Evolutionary conservation across 2,888 invertebrate species (phyloP), one percentile per base, ranked within the genome.

Genomic region (Melanchra persicariae): DNA sequence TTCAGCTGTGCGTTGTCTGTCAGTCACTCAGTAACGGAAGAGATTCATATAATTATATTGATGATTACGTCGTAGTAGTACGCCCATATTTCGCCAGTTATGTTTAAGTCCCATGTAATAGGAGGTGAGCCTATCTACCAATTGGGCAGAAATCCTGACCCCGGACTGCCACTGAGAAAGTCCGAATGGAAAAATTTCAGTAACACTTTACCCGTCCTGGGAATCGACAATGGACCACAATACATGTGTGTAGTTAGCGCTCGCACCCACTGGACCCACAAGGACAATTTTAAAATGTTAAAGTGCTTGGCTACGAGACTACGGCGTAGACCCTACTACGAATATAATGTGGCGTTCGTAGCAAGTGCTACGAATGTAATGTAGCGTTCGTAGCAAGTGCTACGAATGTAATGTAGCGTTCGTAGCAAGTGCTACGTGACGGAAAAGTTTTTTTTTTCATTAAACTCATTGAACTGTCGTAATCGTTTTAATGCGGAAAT

Each of bases 351-450:
- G 76, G 65, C 60, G 43, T 55, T 74, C 52, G 75, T 83, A 75
- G 64, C 62, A 47, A 63, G 9, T 58, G 43, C 43, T 65, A 59
- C 51, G 37, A 49, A 69, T 65, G 60, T 58, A 34, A 47, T 60
- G 61, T 81, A 70, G 65, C 60, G 47, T 55, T 74, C 52, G 75
- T 83, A 74, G 66, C 65, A 47, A 63, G 10, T 57, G 70, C 63
- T 79, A 83, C 76, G 81, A 54, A 69, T 66, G 60, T 59, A 37
- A 49, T 60, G 65, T 81, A 72, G 62, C 60, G 43, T 52, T 74
- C 70, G 84, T 84, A 81, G 69, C 73, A 51, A 69, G 17, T 4
- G 59, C 69, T 81, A 84, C 82, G 82, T 66, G 61, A 58, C 15
- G 52, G 45, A 51, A 52, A 59, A 64, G 65, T 51, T 64, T 47